Evolutionary conservation across 2,888 invertebrate species (phyloP), one percentile per base, ranked within the genome.

Genomic region (Oscheius sp.): DNA sequence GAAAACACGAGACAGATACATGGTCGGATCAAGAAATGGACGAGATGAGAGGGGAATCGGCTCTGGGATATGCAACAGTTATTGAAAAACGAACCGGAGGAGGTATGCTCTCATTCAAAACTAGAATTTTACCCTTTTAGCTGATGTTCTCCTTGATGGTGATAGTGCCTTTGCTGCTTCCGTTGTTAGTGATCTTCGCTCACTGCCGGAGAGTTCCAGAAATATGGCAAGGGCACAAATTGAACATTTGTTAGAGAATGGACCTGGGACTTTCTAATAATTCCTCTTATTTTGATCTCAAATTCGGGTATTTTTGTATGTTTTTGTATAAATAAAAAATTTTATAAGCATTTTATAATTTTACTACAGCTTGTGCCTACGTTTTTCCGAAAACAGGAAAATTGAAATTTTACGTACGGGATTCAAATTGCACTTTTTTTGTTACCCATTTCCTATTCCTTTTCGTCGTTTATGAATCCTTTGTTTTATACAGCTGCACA

Each of bases 121-220:
- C 16, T 16, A 13, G 13, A 7, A 18, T 53, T 53, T 2, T 1
- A 29, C 53, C 13, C 1, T 41, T 69, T 41, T 25, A 69, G 75
- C 70, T 0, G 83, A 84, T 45, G 78, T 83, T 1, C 74, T 82
- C 1, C 73, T 85, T 3, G 86, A 86, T 74, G 86, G 86, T 12
- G 86, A 86, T 61, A 80, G 84, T 0, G 85, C 86, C 13, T 86
- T 86, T 73, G 85, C 86, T 6, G 79, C 84, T 0, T 84, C 84
- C 27, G 84, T 80, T 16, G 84, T 84, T 3, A 82, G 83, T 16
- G 86, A 86, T 70, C 71, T 86, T n/a, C 69, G 78, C 25, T 78
- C 84, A 0, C 73, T 85, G 16, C 75, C 79, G 6, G 85, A 84
- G 41, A 71, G 79, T 9, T 72, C 77, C 2, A 71, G 84, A 21